Conservation (phyloP, 2,888 invertebrate species). For the Biston stratarius region DNA sequence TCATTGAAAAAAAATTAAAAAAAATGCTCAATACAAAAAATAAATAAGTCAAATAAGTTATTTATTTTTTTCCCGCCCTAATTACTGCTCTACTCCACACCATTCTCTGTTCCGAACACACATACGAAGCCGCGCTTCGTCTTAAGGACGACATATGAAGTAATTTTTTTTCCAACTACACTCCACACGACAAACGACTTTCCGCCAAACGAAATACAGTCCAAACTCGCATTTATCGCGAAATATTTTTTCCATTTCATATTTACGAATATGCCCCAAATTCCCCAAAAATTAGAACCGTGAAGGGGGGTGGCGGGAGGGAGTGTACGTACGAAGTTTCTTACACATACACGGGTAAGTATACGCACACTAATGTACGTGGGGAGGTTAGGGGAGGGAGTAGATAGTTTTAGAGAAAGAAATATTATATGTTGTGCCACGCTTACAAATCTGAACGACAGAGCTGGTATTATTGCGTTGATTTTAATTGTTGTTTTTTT, state of each 20-base stretch:
- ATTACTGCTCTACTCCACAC: constrained; percentile 57
- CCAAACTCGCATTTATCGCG: constrained; percentile 62
- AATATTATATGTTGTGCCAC: constrained; percentile 71
- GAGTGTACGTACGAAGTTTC: constrained; percentile 70
- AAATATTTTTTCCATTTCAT: constrained; percentile 87
- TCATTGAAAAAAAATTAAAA: too few species aligned
- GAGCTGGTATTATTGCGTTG: constrained; percentile 51
- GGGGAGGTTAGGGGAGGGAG: constrained; percentile 46
- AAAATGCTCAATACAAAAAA: too few species aligned
- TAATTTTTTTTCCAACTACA: constrained; percentile 83
- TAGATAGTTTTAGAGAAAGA: constrained; percentile 84
- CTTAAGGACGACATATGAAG: constrained; percentile 87
- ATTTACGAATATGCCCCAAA: constrained; percentile 88
- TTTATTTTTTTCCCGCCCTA: constrained; percentile 13
- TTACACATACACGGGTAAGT: constrained; percentile 59
- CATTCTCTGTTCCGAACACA: constrained; percentile 70
- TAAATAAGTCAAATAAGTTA: too few species aligned
- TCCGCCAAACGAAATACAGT: constrained; percentile 55
- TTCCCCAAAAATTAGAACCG: constrained; percentile 87
- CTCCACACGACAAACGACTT: constrained; percentile 58
- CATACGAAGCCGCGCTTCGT: constrained; percentile 86
- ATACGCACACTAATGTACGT: constrained; percentile 42
- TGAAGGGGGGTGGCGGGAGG: constrained; percentile 77
- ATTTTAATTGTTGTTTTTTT: constrained; percentile 53
- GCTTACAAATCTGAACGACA: constrained; percentile 60